These are phyloP conservation scores for Drosophila picticornis DNA, from an alignment of 2,888 invertebrate species.

Conservation along the genomic window DNA sequence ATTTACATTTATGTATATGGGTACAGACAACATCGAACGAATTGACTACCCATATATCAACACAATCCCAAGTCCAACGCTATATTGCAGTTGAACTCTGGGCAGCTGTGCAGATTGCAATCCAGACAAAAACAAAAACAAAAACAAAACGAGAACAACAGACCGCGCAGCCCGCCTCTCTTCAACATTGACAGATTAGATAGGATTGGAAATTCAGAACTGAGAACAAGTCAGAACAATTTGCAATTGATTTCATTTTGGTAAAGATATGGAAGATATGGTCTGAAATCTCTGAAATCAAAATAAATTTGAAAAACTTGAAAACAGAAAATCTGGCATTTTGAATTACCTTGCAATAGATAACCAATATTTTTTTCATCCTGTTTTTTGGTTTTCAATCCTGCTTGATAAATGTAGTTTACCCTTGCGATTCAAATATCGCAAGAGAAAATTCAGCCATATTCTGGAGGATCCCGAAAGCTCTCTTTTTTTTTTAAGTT, in stretches of 20 bases:
- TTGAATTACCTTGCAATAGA: background rate
- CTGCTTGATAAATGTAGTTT: background rate
- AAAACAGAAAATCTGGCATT: background rate
- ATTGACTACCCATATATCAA: slow-evolving; percentile 17
- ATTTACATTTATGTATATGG: slow-evolving; percentile 2
- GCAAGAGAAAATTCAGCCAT: background rate
- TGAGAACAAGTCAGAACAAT: background rate
- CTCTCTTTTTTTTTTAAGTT: background rate
- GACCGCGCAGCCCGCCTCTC: background rate
- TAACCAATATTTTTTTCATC: background rate
- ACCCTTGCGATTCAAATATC: background rate
- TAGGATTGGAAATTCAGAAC: background rate
- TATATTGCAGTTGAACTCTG: slow-evolving; percentile 9
- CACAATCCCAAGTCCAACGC: slow-evolving; percentile 18
- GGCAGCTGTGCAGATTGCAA: slow-evolving; percentile 48
- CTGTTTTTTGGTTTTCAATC: background rate
- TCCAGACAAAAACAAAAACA: background rate
- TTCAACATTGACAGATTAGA: background rate
- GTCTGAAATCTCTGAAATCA: background rate
- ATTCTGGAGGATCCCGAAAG: background rate
- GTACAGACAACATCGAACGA: background rate
- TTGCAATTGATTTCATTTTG: background rate
- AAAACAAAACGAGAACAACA: background rate
- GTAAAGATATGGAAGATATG: background rate
- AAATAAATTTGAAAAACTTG: background rate